Conservation (phyloP, 2,797 vertebrate genomes). For the Oreochromis grahami region DNA sequence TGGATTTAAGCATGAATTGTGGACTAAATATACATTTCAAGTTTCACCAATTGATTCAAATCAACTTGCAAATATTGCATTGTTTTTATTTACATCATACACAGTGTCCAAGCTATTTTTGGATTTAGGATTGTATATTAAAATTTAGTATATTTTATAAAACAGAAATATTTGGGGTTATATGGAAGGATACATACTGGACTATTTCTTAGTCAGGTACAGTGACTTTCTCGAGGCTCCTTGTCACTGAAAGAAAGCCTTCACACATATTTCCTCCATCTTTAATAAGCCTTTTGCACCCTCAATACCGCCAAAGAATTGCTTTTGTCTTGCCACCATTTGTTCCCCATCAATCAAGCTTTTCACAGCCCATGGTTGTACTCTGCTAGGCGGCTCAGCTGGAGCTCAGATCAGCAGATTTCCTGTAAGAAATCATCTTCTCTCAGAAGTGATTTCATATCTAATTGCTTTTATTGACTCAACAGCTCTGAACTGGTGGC, state of each 20-base stretch:
- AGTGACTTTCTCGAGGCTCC: background rate
- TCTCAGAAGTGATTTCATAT: constrained; percentile 53
- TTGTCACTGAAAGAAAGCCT: background rate
- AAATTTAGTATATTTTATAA: background rate
- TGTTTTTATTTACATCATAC: background rate
- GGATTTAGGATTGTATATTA: rapidly evolving
- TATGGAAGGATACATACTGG: background rate
- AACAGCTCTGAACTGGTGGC: background rate
- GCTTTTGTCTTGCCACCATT: constrained; percentile 23
- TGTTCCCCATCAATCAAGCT: constrained; percentile 29
- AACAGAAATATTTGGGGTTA: background rate
- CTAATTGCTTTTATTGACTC: constrained; percentile 63
- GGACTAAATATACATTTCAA: background rate
- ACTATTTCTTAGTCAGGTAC: background rate
- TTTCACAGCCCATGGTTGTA: constrained; percentile 3
- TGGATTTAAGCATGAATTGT: background rate
- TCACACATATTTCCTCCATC: background rate
- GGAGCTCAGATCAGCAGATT: constrained; percentile 49
- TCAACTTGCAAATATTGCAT: background rate
- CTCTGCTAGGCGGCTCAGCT: background rate
- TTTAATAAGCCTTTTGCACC: background rate
- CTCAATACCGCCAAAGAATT: background rate
- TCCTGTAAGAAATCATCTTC: constrained; percentile 51
- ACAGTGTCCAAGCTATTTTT: rapidly evolving
- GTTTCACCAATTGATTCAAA: background rate